These are phyloP conservation scores for Crenichthys baileyi DNA, from an alignment of 2,797 vertebrate genomes.

Conservation along the genomic window DNA sequence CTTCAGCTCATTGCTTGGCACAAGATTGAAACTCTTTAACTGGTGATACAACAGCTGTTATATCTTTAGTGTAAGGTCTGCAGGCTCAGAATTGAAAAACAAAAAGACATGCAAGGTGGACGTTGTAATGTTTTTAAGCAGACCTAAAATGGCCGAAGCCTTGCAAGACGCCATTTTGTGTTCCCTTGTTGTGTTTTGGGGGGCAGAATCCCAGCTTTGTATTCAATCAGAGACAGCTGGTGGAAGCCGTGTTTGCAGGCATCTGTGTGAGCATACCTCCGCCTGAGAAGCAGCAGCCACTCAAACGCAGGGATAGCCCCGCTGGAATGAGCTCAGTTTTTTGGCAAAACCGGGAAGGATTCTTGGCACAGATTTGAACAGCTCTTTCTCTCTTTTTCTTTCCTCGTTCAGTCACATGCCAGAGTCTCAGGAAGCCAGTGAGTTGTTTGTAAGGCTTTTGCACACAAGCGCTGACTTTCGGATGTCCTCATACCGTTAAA, in stretches of 20 bases:
- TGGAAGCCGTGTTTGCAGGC: conserved; percentile 81
- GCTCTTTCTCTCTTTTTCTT: conserved; percentile 43
- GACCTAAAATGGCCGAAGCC: conserved; percentile 88
- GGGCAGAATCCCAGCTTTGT: conserved; percentile 80
- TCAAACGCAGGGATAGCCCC: conserved; percentile 77
- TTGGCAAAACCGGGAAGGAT: conserved; percentile 79
- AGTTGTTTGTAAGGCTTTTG: conserved; percentile 78
- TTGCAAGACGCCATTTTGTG: conserved; percentile 85
- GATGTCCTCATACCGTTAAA: conserved; percentile 44
- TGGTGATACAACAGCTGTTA: conserved; percentile 19
- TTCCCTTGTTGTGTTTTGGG: conserved; percentile 78
- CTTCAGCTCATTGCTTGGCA: conserved; percentile 50
- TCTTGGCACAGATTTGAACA: conserved; percentile 76
- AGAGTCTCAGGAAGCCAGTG: conserved; percentile 77
- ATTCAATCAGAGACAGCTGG: conserved; percentile 80
- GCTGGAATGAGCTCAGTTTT: conserved; percentile 81
- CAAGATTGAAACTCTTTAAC: conserved; percentile 43
- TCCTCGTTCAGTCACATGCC: conserved; percentile 72
- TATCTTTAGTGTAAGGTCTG: conserved; percentile 34
- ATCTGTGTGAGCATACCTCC: conserved; percentile 78
- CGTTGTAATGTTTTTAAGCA: conserved; percentile 47
- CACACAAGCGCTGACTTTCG: conserved; percentile 67
- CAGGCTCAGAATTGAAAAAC: conserved; percentile 10
- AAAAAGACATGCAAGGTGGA: conserved; percentile 40
- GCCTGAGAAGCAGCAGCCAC: conserved; percentile 76